These are phyloP conservation scores for Madoqua kirkii DNA, from an alignment of 2,113 vertebrate species.

Conservation along the genomic window DNA sequence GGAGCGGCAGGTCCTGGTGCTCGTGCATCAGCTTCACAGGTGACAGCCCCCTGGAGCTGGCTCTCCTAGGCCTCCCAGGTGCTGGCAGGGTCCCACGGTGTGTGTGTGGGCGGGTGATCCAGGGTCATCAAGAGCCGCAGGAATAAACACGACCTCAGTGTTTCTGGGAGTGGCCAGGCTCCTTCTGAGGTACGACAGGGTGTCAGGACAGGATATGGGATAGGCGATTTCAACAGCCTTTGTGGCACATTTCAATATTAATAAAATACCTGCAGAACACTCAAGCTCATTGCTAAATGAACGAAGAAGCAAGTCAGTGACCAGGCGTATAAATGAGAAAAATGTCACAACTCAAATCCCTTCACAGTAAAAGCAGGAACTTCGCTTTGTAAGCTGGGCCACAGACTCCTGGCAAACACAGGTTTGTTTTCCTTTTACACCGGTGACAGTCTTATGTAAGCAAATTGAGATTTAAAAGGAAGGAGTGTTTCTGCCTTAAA, in stretches of 20 bases:
- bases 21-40: background rate
- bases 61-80: background rate
- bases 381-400: background rate
- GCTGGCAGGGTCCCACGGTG: background rate
- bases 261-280: background rate
- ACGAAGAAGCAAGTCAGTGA: background rate
- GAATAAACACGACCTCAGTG: background rate
- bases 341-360: background rate
- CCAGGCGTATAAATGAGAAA: background rate
- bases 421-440: background rate
- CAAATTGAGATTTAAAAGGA: background rate
- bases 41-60: background rate
- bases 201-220: background rate
- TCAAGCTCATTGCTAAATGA: background rate
- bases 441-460: background rate
- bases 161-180: background rate
- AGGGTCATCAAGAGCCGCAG: background rate
- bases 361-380: background rate
- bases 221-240: background rate
- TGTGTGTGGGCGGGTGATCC: background rate
- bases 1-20: background rate
- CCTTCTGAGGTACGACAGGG: background rate
- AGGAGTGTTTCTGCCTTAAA: background rate
- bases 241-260: background rate
- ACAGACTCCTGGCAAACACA: background rate